Percentiles rank a stretch among this genome's conserved stretches.
Conservation (phyloP, 2,797 vertebrate species). For the Brachyalestes nurse region DNA sequence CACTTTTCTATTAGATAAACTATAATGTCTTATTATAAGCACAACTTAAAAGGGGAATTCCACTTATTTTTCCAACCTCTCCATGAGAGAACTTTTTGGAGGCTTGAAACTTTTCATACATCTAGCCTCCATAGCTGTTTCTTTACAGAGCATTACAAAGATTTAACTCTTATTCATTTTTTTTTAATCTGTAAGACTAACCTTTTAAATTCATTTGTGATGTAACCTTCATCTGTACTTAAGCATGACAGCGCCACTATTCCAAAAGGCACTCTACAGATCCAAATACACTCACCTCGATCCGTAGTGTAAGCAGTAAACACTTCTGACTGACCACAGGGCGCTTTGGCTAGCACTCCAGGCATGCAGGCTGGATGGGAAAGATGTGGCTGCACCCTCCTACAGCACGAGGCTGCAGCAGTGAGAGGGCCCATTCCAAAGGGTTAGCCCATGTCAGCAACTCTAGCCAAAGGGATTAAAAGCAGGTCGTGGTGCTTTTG, state of each 20-base stretch:
- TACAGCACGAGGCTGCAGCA: constrained; percentile 56
- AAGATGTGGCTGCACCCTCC: constrained; percentile 56
- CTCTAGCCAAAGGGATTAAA: constrained; percentile 82
- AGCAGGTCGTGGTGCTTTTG: constrained; percentile 76
- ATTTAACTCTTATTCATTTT: neutral
- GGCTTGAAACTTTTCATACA: neutral
- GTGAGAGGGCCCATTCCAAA: constrained; percentile 71
- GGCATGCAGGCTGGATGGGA: constrained; percentile 53
- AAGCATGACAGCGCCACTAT: neutral
- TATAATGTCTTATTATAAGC: neutral
- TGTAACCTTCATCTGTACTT: neutral
- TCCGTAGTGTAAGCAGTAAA: neutral
- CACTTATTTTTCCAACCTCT: neutral
- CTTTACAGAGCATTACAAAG: neutral
- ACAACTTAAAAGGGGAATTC: neutral
- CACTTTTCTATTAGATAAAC: neutral
- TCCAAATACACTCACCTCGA: neutral
- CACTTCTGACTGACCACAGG: neutral
- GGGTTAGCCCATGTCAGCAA: constrained; percentile 82
- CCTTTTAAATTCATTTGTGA: neutral
- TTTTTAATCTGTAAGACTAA: neutral
- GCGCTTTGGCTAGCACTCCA: neutral
- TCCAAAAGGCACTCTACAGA: neutral
- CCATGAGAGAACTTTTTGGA: neutral
- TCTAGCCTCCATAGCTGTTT: neutral